These are phyloP conservation scores for Nomada fabriciana DNA, from an alignment of 2,888 invertebrate genomes.

Conservation along the genomic window DNA sequence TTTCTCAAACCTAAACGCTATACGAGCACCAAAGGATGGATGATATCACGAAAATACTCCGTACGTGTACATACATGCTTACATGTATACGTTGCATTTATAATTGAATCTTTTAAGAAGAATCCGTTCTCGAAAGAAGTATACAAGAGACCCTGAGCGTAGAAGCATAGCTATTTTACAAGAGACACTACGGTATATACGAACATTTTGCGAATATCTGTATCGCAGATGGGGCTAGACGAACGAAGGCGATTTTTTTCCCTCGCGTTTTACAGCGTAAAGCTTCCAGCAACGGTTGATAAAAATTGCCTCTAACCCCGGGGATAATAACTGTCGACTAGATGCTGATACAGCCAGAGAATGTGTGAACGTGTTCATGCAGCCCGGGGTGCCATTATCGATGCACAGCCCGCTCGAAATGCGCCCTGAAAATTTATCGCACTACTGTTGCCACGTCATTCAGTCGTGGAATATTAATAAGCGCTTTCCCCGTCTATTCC, in stretches of 20 bases:
- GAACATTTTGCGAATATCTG: not conserved
- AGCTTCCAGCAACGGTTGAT: slow-evolving; percentile 9
- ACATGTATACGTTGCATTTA: no score
- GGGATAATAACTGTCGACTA: slow-evolving; percentile 31
- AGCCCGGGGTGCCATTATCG: slow-evolving; percentile 26
- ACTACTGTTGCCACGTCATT: slow-evolving; percentile 9
- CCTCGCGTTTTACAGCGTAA: not conserved
- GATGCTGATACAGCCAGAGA: slow-evolving; percentile 14
- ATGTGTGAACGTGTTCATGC: slow-evolving; percentile 36
- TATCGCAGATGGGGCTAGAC: not conserved
- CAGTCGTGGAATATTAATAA: slow-evolving; percentile 25
- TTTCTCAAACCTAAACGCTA: not conserved
- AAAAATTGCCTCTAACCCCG: slow-evolving; percentile 34
- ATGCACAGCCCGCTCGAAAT: slow-evolving; percentile 16
- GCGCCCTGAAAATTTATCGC: slow-evolving; percentile 21
- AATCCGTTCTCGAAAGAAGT: not conserved
- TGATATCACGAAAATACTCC: slow-evolving; percentile 1
- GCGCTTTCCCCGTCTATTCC: not conserved
- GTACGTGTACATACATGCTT: no score
- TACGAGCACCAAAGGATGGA: not conserved
- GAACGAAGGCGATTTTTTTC: slow-evolving; percentile 9
- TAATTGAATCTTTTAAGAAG: slow-evolving; percentile 1
- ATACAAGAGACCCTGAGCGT: not conserved
- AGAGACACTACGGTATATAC: not conserved
- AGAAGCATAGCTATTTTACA: not conserved